These are phyloP conservation scores for Nomada lathburiana DNA, from an alignment of 2,888 invertebrate species.

Conservation along the genomic window DNA sequence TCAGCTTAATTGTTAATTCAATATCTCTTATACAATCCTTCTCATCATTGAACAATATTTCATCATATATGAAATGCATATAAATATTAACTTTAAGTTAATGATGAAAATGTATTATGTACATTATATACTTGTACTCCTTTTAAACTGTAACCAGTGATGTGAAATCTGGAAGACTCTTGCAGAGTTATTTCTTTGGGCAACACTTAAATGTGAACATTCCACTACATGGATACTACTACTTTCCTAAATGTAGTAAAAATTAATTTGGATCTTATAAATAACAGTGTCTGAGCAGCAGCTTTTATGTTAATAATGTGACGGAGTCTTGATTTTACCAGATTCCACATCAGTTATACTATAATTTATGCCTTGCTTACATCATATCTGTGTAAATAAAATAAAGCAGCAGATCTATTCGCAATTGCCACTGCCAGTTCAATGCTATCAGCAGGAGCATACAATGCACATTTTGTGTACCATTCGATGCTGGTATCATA, in stretches of 20 bases:
- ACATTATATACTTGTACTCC: conserved; percentile 2
- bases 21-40: conserved; percentile 89
- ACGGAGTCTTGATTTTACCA: background rate
- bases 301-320: background rate
- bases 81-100: conserved; percentile 11
- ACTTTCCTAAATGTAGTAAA: too few relatives aligned
- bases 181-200: background rate
- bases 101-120: background rate
- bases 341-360: background rate
- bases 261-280: too few relatives aligned
- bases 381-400: conserved; percentile 87
- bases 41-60: background rate
- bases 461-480: conserved; percentile 88
- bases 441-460: conserved; percentile 86
- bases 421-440: conserved; percentile 88
- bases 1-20: conserved; percentile 86
- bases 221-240: background rate
- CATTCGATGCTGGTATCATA: conserved; percentile 86
- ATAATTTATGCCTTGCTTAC: conserved; percentile 80
- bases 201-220: background rate
- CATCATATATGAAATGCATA: conserved; percentile 15
- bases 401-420: conserved; percentile 89
- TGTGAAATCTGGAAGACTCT: background rate
- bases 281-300: too few relatives aligned
- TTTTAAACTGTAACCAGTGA: background rate